Evolutionary conservation across 2,888 invertebrate species (phyloP).

Genomic region (Heliconius ethilla): DNA sequence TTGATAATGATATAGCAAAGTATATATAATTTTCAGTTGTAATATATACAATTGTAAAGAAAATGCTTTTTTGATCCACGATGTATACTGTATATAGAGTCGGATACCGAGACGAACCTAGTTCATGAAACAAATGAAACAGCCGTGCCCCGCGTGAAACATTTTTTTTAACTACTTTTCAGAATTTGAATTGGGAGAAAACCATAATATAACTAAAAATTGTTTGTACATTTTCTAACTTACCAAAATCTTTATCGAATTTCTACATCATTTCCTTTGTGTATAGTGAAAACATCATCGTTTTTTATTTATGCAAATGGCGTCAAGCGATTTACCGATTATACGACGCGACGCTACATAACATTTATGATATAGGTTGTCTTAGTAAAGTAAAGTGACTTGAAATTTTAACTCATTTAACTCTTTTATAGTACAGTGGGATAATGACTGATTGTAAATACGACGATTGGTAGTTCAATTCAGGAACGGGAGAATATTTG

Average conservation of each 20-base stretch:
- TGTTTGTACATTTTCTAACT: not conserved
- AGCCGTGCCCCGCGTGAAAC: no score
- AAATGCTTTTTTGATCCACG: no score
- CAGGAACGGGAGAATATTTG: not conserved
- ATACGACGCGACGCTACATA: slow-evolving; percentile 45
- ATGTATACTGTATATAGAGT: no score
- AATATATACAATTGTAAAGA: no score
- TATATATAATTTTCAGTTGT: not conserved
- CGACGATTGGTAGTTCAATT: no score
- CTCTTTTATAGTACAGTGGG: not conserved
- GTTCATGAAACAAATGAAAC: no score
- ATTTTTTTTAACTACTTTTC: not conserved
- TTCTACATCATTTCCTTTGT: slow-evolving; percentile 48
- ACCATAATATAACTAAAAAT: not conserved
- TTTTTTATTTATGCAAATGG: slow-evolving; percentile 48
- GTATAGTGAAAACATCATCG: slow-evolving; percentile 43
- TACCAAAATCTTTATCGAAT: slow-evolving; percentile 44
- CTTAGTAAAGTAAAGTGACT: not conserved
- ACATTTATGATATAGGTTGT: not conserved
- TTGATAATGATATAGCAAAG: not conserved
- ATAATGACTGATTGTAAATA: not conserved
- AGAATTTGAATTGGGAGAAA: not conserved
- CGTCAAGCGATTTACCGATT: slow-evolving; percentile 46
- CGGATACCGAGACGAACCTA: no score
- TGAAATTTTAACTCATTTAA: not conserved